Conservation (phyloP, 2,797 vertebrate species). For the Apogon talboti region DNA sequence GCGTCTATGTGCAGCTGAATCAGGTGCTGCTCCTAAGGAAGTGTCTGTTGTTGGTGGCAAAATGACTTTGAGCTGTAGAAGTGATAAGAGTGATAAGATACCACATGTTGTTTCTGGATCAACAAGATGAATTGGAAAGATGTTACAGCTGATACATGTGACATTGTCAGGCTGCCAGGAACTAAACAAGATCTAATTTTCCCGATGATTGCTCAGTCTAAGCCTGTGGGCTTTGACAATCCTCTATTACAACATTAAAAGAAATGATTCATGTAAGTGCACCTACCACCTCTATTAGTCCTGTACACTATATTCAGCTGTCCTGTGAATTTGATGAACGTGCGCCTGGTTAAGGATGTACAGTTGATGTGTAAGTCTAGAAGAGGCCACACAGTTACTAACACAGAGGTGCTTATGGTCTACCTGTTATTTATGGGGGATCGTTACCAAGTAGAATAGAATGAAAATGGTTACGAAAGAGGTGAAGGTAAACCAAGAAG, state of each 20-base stretch:
- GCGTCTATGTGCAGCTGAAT: not conserved
- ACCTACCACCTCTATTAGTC: too few species aligned
- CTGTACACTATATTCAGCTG: too few species aligned
- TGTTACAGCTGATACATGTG: not conserved
- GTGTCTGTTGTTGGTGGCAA: too few species aligned
- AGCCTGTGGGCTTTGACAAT: conserved; percentile 7
- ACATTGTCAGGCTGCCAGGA: not conserved
- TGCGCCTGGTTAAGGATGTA: too few species aligned
- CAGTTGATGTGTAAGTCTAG: too few species aligned
- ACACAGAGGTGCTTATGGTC: too few species aligned
- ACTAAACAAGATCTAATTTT: conserved; percentile 2
- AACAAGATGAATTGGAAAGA: not conserved
- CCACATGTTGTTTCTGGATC: not conserved
- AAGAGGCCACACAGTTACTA: too few species aligned
- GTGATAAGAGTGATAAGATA: not conserved
- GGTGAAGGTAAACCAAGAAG: not conserved
- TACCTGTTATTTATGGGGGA: not conserved
- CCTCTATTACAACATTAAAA: not conserved
- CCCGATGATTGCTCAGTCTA: not conserved
- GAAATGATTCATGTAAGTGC: too few species aligned
- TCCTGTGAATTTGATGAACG: too few species aligned
- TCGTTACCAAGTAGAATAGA: not conserved
- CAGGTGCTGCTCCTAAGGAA: not conserved
- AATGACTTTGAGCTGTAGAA: not conserved
- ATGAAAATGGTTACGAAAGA: not conserved